phyloP scores from a whole-genome alignment of 2,113 vertebrate species.

The Muntiacus reevesi region DNA sequence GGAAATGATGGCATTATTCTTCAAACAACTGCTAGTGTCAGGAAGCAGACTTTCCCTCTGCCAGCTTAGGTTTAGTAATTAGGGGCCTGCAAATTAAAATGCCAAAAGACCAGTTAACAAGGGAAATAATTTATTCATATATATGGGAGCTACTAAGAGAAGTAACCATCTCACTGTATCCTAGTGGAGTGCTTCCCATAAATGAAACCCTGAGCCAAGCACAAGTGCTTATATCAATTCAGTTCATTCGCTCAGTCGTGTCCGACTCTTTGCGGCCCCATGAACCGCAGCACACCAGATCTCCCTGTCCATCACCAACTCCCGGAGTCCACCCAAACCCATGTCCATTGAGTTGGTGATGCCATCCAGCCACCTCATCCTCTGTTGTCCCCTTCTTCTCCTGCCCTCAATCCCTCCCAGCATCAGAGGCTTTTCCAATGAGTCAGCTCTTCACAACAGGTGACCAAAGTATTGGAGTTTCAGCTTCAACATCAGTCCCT shows the following conservation, averaged over 20 bases:
- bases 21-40: neutral
- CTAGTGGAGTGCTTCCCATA: neutral
- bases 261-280: neutral
- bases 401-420: neutral
- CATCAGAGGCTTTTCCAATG: neutral
- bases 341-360: neutral
- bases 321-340: neutral
- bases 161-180: neutral
- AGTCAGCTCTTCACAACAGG: neutral
- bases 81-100: neutral
- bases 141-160: neutral
- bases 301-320: neutral
- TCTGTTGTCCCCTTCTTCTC: neutral
- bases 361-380: neutral
- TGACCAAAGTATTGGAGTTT: neutral
- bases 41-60: neutral
- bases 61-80: neutral
- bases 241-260: accelerated
- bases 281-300: neutral
- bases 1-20: neutral
- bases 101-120: neutral
- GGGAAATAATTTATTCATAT: neutral
- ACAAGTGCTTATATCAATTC: neutral
- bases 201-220: neutral
- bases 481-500: neutral